phyloP scores from a whole-genome alignment of 30 jellyfish, hydroid and myxozoan genomes.

The Hydractinia symbiolongicarpus region DNA sequence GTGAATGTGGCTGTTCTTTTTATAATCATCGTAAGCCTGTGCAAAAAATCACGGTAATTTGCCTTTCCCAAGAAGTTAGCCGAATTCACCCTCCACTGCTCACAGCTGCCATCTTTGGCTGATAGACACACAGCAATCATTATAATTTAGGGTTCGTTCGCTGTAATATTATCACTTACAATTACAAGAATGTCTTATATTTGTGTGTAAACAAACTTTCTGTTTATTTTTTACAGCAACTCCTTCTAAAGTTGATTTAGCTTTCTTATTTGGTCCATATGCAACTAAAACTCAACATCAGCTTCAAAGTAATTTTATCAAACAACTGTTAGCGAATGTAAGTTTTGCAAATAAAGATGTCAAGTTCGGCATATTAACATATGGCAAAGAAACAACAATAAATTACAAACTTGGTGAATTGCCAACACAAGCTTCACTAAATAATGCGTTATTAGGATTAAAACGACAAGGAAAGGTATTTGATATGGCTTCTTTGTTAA shows the following conservation, averaged over 20 bases:
- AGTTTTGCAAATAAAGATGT: background rate
- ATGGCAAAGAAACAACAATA: slow-evolving; percentile 13
- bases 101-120: no score
- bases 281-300: background rate
- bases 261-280: slow-evolving; percentile 12
- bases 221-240: background rate
- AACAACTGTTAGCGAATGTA: background rate
- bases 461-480: slow-evolving; percentile 5
- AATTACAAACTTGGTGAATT: slow-evolving; percentile 14
- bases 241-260: slow-evolving; percentile 9
- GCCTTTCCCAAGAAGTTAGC: no score
- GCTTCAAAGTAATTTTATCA: background rate
- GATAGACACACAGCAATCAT: no score
- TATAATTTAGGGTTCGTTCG: no score
- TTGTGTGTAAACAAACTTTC: background rate
- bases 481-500: background rate
- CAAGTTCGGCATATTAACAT: slow-evolving; percentile 24
- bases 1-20: background rate
- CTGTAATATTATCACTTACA: background rate
- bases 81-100: no score
- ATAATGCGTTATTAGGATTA: slow-evolving; percentile 10
- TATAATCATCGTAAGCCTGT: no score
- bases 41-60: no score
- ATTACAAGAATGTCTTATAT: background rate
- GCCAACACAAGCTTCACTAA: background rate